Evolutionary conservation across 2,797 vertebrate species (phyloP).

Genomic region (Psittacula derbiana): DNA sequence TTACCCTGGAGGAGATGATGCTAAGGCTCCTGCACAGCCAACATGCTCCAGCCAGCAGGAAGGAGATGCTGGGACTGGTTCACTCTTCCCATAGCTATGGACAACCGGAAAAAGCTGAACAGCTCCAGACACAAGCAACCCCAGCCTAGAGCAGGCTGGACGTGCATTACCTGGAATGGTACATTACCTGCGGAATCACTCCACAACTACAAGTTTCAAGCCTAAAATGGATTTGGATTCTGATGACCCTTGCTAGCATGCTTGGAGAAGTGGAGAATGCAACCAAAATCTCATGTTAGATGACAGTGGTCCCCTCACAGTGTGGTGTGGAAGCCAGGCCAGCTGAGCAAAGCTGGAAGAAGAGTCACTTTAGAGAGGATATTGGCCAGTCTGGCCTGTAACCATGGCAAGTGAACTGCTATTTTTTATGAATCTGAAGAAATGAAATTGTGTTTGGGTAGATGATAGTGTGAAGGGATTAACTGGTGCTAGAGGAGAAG

Average conservation of each 20-base stretch:
- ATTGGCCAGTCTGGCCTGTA: neutral
- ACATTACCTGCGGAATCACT: neutral
- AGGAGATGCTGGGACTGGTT: neutral
- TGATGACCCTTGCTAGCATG: accelerated
- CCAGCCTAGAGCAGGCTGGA: no score
- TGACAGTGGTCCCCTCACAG: neutral
- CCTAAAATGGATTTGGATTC: neutral
- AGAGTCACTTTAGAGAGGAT: accelerated
- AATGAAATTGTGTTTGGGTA: neutral
- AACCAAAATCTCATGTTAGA: no score
- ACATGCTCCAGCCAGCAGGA: neutral
- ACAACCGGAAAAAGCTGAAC: accelerated
- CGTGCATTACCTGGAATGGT: accelerated
- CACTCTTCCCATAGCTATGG: neutral
- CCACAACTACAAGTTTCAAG: neutral
- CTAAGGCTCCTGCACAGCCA: neutral
- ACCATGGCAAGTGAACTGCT: neutral
- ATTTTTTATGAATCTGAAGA: neutral
- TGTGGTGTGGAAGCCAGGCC: neutral
- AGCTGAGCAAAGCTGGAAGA: neutral
- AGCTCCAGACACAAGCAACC: accelerated
- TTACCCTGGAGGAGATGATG: neutral
- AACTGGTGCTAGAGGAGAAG: neutral
- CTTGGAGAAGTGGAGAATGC: neutral
- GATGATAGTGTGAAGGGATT: neutral